Evolutionary conservation across 2,113 vertebrate species (phyloP).

Genomic region (Lampris megalopsis): DNA sequence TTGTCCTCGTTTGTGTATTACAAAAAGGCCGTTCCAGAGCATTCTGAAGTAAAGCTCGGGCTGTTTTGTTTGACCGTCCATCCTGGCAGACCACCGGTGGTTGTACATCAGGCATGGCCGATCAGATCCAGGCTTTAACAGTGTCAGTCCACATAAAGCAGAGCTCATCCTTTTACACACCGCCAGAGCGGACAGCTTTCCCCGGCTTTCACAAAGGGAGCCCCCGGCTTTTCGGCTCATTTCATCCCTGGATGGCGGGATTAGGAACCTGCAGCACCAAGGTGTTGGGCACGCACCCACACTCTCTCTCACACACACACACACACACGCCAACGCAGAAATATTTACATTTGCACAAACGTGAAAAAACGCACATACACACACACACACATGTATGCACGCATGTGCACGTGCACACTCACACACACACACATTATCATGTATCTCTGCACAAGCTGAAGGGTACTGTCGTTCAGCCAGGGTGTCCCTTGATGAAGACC

Average conservation of each 20-base stretch:
- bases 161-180: slow-evolving; percentile 66
- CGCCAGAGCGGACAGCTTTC: slow-evolving; percentile 58
- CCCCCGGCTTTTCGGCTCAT: slow-evolving; percentile 57
- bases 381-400: background rate
- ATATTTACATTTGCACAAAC: background rate
- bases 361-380: background rate
- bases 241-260: slow-evolving; percentile 60
- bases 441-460: slow-evolving; percentile 35
- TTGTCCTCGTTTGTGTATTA: too few species aligned
- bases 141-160: slow-evolving; percentile 49
- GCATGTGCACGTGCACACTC: background rate
- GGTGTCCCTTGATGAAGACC: slow-evolving; percentile 74
- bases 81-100: slow-evolving; percentile 3
- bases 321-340: too few species aligned
- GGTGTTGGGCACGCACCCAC: slow-evolving; percentile 15
- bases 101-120: slow-evolving; percentile 16
- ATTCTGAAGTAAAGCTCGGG: too few species aligned
- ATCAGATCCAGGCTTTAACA: slow-evolving; percentile 52
- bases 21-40: too few species aligned
- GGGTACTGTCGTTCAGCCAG: slow-evolving; percentile 43
- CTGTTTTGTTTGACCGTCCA: background rate
- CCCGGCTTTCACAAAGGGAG: slow-evolving; percentile 45
- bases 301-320: background rate
- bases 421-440: slow-evolving; percentile 27
- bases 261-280: slow-evolving; percentile 58